phyloP scores from a whole-genome alignment of 2,113 vertebrate species.

The Gopherus flavomarginatus region DNA sequence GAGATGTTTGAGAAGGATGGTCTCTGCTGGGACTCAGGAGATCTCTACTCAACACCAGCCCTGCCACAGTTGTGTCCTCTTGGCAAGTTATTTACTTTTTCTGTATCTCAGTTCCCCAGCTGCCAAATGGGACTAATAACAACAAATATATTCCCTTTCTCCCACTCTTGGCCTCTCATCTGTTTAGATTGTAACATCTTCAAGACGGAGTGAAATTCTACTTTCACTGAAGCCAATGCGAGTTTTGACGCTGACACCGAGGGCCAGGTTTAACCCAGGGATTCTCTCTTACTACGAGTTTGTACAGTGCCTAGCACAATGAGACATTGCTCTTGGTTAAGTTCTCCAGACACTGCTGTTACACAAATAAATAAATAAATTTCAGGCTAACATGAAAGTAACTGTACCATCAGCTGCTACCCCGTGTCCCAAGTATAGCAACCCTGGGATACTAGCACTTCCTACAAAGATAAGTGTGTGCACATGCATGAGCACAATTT shows the following conservation, averaged over 20 bases:
- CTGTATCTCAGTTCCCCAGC: not conserved
- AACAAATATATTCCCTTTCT: not conserved
- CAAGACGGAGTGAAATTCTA: constrained; percentile 29
- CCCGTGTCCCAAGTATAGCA: not conserved
- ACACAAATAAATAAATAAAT: constrained; percentile 48
- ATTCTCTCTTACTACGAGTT: not conserved
- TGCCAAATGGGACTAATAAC: not conserved
- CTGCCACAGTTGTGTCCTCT: not conserved
- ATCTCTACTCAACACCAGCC: not conserved
- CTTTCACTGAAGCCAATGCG: not conserved
- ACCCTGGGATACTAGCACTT: accelerated
- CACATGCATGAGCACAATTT: accelerated
- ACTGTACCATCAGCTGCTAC: not conserved
- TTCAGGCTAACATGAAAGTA: not conserved
- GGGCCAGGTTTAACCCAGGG: constrained; percentile 39
- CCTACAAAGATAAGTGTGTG: not conserved
- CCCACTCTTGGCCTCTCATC: not conserved
- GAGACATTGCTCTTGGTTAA: constrained; percentile 24
- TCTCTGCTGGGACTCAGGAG: not conserved
- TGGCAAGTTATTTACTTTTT: accelerated
- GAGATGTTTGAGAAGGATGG: not conserved
- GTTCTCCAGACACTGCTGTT: constrained; percentile 24
- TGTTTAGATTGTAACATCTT: not conserved
- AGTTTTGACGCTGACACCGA: constrained; percentile 17
- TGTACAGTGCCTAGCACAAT: not conserved